phyloP scores from a whole-genome alignment of 2,113 vertebrate genomes.

The Brachyistius frenatus region DNA sequence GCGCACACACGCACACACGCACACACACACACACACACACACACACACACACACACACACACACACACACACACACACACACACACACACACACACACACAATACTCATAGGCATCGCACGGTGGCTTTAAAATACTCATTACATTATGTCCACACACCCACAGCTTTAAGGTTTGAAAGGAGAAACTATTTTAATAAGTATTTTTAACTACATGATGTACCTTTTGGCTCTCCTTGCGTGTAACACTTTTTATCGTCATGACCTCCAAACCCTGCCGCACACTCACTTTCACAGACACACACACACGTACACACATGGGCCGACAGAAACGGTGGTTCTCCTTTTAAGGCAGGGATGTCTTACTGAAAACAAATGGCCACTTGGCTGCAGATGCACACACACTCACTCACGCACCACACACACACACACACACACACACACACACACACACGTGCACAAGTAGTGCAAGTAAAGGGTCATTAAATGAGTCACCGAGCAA shows the following conservation, averaged over 20 bases:
- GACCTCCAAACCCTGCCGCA: neutral
- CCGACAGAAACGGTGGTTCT: constrained; percentile 35
- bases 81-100: neutral
- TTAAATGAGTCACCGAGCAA: constrained; percentile 54
- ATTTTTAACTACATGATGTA: too few species aligned
- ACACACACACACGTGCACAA: constrained; percentile 9
- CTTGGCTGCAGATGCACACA: constrained; percentile 17
- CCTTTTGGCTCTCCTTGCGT: too few species aligned
- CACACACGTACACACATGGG: neutral
- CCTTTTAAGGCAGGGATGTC: constrained; percentile 58
- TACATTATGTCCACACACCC: too few species aligned
- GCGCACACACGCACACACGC: constrained; percentile 5
- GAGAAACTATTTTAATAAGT: too few species aligned
- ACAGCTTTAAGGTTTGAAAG: too few species aligned
- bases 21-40: neutral
- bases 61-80: constrained; percentile 5
- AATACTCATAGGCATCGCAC: neutral
- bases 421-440: neutral
- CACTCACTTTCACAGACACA: neutral
- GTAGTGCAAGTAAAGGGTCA: constrained; percentile 24
- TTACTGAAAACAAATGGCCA: constrained; percentile 56
- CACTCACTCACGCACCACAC: neutral
- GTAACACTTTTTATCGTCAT: neutral
- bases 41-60: constrained; percentile 21
- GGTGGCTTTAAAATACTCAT: too few species aligned